A percentile compares a stretch with the other conserved stretches of the same genome.
These are phyloP conservation scores for Remorina albescens DNA, from an alignment of 2,797 vertebrate species.

Conservation along the genomic window DNA sequence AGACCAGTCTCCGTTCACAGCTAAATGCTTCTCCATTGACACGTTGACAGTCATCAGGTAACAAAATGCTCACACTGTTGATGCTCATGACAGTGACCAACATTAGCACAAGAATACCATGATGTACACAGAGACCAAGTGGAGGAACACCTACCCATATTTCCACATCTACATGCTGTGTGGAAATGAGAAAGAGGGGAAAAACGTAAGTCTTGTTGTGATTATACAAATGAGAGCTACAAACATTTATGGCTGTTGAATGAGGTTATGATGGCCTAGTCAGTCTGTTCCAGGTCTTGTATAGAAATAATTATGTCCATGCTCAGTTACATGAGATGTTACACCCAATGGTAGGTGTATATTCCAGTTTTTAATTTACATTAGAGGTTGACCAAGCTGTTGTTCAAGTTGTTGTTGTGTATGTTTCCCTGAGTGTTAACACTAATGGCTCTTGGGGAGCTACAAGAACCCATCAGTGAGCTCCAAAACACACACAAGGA, in stretches of 20 bases:
- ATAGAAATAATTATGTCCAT: too few relatives aligned
- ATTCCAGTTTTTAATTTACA: too few relatives aligned
- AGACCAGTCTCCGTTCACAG: not conserved
- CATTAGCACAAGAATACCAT: conserved; percentile 24
- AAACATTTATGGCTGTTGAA: conserved; percentile 51
- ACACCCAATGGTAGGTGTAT: too few relatives aligned
- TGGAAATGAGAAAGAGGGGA: conserved; percentile 86
- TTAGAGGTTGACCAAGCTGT: too few relatives aligned
- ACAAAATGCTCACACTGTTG: not conserved
- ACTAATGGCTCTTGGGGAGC: too few relatives aligned
- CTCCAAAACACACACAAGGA: too few relatives aligned
- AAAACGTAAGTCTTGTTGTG: conserved; percentile 81
- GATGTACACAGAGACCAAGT: conserved; percentile 49
- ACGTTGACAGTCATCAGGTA: not conserved
- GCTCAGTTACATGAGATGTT: too few relatives aligned
- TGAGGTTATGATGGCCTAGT: conserved; percentile 19
- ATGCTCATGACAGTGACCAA: conserved; percentile 34
- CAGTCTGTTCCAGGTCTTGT: not conserved
- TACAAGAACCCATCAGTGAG: too few relatives aligned
- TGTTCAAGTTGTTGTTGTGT: too few relatives aligned
- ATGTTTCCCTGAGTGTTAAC: too few relatives aligned
- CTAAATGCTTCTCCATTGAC: not conserved
- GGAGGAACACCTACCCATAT: conserved; percentile 91
- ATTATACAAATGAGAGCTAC: conserved; percentile 62
- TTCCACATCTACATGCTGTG: conserved; percentile 95